Evolutionary conservation across 2,797 vertebrate species (phyloP).

Genomic region (Lagocephalus sceleratus): DNA sequence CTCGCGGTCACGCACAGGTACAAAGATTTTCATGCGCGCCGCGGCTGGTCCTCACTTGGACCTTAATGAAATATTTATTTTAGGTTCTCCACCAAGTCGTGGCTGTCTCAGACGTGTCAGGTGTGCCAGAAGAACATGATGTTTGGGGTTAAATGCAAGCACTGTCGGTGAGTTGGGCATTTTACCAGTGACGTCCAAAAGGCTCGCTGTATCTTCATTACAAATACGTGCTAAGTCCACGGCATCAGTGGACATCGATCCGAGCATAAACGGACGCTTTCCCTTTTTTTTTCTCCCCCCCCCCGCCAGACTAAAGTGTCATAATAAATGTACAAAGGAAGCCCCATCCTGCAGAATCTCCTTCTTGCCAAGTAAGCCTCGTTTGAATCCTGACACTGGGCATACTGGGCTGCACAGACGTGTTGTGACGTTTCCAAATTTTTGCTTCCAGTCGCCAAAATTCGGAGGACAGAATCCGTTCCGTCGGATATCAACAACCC

Average conservation of each 20-base stretch:
- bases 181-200: not conserved
- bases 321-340: slow-evolving; percentile 98
- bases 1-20: slow-evolving; percentile 95
- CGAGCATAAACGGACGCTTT: slow-evolving; percentile 4
- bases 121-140: slow-evolving; percentile 99
- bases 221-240: too few species aligned
- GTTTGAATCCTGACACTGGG: not conserved
- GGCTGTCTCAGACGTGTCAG: slow-evolving; percentile 97
- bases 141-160: slow-evolving; percentile 99
- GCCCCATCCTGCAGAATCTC: slow-evolving; percentile 94
- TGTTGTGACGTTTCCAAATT: slow-evolving; percentile 9
- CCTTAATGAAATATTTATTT: slow-evolving; percentile 2
- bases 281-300: too few species aligned
- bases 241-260: not conserved
- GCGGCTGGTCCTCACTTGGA: not conserved
- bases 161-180: slow-evolving; percentile 75
- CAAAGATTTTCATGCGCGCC: not conserved
- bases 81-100: slow-evolving; percentile 98
- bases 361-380: slow-evolving; percentile 87
- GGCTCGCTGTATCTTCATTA: too few species aligned
- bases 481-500: slow-evolving; percentile 98
- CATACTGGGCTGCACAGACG: not conserved
- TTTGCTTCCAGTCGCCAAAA: slow-evolving; percentile 82
- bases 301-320: slow-evolving; percentile 98
- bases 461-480: slow-evolving; percentile 95